These are phyloP conservation scores for Mythimna pallens DNA, from an alignment of 2,888 invertebrate species.

Conservation along the genomic window DNA sequence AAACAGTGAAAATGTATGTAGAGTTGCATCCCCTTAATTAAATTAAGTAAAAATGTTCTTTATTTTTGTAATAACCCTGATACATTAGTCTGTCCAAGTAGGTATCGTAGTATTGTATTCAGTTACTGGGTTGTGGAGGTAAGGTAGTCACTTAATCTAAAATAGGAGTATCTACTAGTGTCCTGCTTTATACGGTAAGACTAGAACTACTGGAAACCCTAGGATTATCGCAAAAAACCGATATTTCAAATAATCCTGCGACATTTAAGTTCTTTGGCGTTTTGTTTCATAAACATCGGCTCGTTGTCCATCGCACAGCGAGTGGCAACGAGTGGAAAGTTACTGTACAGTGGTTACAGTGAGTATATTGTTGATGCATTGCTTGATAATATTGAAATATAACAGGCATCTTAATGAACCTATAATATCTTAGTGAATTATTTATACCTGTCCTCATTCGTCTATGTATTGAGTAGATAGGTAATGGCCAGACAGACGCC, in stretches of 20 bases:
- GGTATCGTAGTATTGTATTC: no score
- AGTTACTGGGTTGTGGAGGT: no score
- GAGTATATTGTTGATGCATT: slow-evolving; percentile 51
- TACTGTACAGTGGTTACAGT: slow-evolving; percentile 48
- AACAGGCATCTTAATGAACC: slow-evolving; percentile 18
- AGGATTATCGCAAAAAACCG: neutral
- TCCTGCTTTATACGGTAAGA: no score
- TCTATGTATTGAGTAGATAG: neutral
- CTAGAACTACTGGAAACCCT: no score
- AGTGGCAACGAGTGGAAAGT: slow-evolving; percentile 80
- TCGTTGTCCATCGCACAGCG: slow-evolving; percentile 71
- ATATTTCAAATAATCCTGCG: neutral
- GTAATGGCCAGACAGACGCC: neutral
- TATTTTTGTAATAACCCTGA: no score
- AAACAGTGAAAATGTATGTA: no score
- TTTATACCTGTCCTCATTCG: neutral
- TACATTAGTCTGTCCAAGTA: no score
- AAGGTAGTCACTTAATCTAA: no score
- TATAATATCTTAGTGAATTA: slow-evolving; percentile 25
- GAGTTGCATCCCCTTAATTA: no score
- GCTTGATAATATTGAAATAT: slow-evolving; percentile 45
- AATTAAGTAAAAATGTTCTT: no score
- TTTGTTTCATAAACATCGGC: slow-evolving; percentile 84
- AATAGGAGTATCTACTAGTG: no score
- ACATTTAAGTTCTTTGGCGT: slow-evolving; percentile 65